phyloP scores from a whole-genome alignment of 2,888 invertebrate species.

The Eulithis prunata region DNA sequence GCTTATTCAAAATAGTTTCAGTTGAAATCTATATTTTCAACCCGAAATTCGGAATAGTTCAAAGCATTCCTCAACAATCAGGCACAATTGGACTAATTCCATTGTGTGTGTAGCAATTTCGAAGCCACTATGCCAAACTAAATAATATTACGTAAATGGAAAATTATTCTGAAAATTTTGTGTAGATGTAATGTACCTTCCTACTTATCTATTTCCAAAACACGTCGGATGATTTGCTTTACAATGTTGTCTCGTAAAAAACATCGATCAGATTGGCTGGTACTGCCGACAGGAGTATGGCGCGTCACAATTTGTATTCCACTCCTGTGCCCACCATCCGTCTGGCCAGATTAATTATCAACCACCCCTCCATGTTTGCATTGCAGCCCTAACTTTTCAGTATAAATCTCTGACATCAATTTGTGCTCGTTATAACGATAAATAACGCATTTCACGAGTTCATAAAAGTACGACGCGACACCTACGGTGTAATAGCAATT shows the following conservation, averaged over 20 bases:
- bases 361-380: conserved; percentile 75
- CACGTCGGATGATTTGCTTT: conserved; percentile 12
- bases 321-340: conserved; percentile 66
- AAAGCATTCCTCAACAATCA: background rate
- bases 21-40: conserved; percentile 20
- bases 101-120: background rate
- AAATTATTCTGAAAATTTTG: background rate
- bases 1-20: conserved; percentile 30
- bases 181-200: background rate
- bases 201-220: too few species aligned
- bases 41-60: conserved; percentile 2
- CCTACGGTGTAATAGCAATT: conserved; percentile 43
- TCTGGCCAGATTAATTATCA: conserved; percentile 82
- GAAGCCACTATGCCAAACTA: background rate
- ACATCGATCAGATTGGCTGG: conserved; percentile 25
- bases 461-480: conserved; percentile 32
- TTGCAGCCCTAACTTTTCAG: conserved; percentile 74
- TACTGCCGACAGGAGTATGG: conserved; percentile 49
- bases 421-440: conserved; percentile 32
- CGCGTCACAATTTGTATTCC: conserved; percentile 76
- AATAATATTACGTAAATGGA: background rate
- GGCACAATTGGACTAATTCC: background rate
- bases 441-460: conserved; percentile 32
- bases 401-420: conserved; percentile 61
- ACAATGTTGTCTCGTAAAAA: conserved; percentile 22